Base-by-base conservation (phyloP, 2,113 vertebrate genomes). In the Psilopogon haemacephalus region DNA sequence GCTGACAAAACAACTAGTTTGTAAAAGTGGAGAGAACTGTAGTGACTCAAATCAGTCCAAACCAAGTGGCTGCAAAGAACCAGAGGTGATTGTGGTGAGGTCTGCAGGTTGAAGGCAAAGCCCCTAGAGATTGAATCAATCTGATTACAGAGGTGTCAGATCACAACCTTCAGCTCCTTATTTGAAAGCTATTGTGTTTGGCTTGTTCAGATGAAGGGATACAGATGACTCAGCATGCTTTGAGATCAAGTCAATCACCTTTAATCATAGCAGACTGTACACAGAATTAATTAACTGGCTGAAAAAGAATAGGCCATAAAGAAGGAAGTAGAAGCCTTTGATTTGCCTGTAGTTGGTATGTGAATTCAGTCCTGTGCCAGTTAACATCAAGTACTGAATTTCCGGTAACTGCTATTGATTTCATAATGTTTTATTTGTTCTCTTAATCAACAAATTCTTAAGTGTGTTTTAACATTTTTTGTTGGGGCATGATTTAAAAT, bases 1-100 rank as follows among this genome's bases (percentile, higher is more conserved):
- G 99, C 99, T 98, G 98, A 99, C 98, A 98, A 98, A 98, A 98
- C 97, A 98, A 98, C 97, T 96, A 97, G 98, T 97, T 95, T 94
- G 98, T 98, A 98, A 97, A 98, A 97, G 97, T 97, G 97, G 97
- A 97, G 97, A 97, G 96, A 98, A 98, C 98, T 98, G 96, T 95
- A 97, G 98, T 98, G 98, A 98, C 95, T 95, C 95, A 95, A 97
- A 95, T 83, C 77, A 86, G 69, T 70, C 60, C 77, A 84, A 88
- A 93, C 12, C 77, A 94, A 93, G 90, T 3, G 37, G 48, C 48
- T 80, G 91, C 62, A 71, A 67, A 85, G 73, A 58, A 77, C 44
- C n/a, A 58, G 64, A 77, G n/a, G n/a, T 56, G 44, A 30, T 20
- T 74, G 42, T 1, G 4, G 60, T 79, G 33, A 85, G 48, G 32